Percentiles rank a stretch among this genome's conserved stretches.
Evolutionary conservation across 2,888 invertebrate genomes (phyloP).

Genomic region (Harpalus rubripes): DNA sequence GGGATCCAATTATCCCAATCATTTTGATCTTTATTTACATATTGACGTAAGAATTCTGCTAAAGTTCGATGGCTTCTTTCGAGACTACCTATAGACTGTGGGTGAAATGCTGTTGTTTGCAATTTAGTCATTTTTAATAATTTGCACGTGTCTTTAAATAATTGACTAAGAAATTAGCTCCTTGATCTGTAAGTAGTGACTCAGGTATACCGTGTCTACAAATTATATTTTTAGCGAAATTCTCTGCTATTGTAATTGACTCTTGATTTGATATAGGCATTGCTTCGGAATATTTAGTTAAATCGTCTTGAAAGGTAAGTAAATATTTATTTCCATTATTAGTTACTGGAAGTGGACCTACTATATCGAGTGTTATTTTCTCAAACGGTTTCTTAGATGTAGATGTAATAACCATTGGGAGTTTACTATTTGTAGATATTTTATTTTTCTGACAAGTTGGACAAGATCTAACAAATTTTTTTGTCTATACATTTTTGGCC

Average conservation of each 20-base stretch:
- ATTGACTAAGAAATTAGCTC: conserved; percentile 70
- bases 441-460: conserved; percentile 2
- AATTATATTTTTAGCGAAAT: conserved; percentile 70
- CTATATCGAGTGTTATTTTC: conserved; percentile 70
- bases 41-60: conserved; percentile 71
- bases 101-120: conserved; percentile 67
- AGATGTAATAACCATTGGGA: conserved; percentile 17
- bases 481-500: background rate
- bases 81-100: conserved; percentile 70
- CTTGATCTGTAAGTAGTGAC: conserved; percentile 71
- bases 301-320: conserved; percentile 71
- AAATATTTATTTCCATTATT: conserved; percentile 70
- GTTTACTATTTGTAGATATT: background rate
- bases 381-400: conserved; percentile 68
- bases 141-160: conserved; percentile 70
- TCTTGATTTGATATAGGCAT: conserved; percentile 71
- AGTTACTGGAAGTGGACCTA: conserved; percentile 70
- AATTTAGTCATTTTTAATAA: conserved; percentile 70
- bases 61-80: conserved; percentile 72
- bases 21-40: conserved; percentile 69
- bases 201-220: conserved; percentile 70
- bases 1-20: conserved; percentile 73
- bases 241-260: conserved; percentile 70
- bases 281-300: conserved; percentile 71
- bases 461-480: conserved; percentile 13